These are phyloP conservation scores for Haemorhous mexicanus DNA, from an alignment of 2,113 vertebrate species.

Conservation along the genomic window DNA sequence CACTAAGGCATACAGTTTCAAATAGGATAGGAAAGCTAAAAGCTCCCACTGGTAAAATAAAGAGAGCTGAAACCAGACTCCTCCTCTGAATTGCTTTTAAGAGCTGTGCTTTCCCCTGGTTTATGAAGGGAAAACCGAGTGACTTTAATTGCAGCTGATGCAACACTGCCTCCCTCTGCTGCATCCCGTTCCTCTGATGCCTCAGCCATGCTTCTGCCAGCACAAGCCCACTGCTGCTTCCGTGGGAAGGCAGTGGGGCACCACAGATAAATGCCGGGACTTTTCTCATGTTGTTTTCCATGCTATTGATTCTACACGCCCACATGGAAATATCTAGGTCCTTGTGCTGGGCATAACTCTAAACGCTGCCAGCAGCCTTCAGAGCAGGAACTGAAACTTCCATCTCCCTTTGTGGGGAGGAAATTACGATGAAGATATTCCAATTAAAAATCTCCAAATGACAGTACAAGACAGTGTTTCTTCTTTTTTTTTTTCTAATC, in stretches of 20 bases:
- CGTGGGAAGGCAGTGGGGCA: neutral
- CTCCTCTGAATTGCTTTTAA: neutral
- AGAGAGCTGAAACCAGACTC: neutral
- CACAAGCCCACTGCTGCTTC: neutral
- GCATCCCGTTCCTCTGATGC: rapidly evolving
- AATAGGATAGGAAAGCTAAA: neutral
- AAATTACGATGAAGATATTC: neutral
- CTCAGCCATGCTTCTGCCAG: neutral
- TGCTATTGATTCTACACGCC: neutral
- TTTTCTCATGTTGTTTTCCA: neutral
- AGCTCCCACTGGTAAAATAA: conserved; percentile 14
- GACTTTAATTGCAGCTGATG: rapidly evolving
- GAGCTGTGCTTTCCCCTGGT: neutral
- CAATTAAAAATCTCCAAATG: neutral
- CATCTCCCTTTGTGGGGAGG: neutral
- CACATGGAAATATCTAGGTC: neutral
- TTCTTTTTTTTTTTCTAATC: neutral
- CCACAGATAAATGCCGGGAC: neutral
- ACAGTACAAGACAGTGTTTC: neutral
- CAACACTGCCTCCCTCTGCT: neutral
- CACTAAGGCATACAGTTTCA: neutral
- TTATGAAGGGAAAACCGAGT: neutral
- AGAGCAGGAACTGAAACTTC: neutral
- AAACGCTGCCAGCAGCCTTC: neutral
- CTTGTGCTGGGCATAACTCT: neutral